Percentiles rank a stretch among this genome's conserved stretches.
phyloP scores from a whole-genome alignment of 2,113 vertebrate species.

The Dicrurus megarhynchus region DNA sequence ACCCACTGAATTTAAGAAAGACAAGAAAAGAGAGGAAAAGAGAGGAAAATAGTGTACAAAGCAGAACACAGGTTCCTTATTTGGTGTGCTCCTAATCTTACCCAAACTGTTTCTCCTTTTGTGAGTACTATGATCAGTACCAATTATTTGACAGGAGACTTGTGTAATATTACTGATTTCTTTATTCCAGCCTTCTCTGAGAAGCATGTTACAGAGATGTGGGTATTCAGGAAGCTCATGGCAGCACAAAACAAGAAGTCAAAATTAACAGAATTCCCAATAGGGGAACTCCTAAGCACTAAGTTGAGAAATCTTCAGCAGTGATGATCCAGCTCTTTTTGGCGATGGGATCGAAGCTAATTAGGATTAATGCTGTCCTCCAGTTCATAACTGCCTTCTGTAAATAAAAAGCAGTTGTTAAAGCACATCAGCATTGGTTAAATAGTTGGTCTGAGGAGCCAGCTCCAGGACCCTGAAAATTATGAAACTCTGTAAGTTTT shows the following conservation, averaged over 20 bases:
- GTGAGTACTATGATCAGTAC: background rate
- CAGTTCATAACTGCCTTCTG: background rate
- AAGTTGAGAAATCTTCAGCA: background rate
- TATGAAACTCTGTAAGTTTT: background rate
- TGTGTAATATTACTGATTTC: background rate
- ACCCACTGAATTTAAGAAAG: background rate
- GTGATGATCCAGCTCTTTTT: background rate
- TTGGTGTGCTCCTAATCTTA: rapidly evolving
- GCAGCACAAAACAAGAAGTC: background rate
- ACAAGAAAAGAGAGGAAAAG: background rate
- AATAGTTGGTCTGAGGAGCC: background rate
- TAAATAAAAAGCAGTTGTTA: background rate
- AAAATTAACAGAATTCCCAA: background rate
- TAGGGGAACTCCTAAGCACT: background rate
- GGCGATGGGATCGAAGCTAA: background rate
- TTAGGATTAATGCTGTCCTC: background rate
- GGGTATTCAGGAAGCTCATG: background rate
- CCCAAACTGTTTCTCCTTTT: background rate
- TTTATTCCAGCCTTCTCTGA: background rate
- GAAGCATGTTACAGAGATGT: background rate
- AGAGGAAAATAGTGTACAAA: background rate
- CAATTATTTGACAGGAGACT: background rate
- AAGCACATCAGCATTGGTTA: background rate
- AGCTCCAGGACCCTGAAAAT: background rate
- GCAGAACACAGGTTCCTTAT: background rate